Conservation (phyloP, 2,113 vertebrate species). For the Peromyscus californicus region DNA sequence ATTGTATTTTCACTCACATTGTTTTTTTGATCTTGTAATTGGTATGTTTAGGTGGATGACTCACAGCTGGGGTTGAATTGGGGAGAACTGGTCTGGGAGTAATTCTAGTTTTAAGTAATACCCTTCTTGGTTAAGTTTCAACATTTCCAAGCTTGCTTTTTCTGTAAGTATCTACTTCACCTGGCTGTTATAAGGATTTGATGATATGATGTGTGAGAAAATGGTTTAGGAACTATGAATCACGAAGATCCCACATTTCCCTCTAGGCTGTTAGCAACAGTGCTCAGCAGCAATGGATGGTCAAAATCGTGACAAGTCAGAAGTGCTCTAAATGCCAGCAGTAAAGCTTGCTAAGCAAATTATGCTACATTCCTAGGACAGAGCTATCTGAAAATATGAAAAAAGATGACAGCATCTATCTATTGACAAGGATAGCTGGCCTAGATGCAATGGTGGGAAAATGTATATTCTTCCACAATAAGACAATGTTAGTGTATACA, state of each 20-base stretch:
- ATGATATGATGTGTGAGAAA: background rate
- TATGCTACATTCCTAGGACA: background rate
- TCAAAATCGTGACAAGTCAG: background rate
- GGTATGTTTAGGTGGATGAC: background rate
- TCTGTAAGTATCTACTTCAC: background rate
- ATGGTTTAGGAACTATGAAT: constrained; percentile 7
- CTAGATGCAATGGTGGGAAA: background rate
- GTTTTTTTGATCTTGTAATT: background rate
- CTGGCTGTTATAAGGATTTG: background rate
- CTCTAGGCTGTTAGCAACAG: background rate
- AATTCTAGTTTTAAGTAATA: background rate
- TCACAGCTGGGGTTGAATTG: background rate
- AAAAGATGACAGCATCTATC: background rate
- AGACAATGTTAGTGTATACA: background rate
- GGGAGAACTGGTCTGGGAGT: background rate
- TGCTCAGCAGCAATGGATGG: constrained; percentile 10
- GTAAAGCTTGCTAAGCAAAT: background rate
- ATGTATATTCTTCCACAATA: background rate
- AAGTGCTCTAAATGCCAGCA: background rate
- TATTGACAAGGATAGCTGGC: background rate
- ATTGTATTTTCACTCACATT: background rate
- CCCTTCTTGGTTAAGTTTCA: background rate
- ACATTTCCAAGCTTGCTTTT: background rate
- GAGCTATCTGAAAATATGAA: background rate
- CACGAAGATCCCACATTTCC: background rate